phyloP scores from a whole-genome alignment of 2,797 vertebrate species.

The Falco columbarius region DNA sequence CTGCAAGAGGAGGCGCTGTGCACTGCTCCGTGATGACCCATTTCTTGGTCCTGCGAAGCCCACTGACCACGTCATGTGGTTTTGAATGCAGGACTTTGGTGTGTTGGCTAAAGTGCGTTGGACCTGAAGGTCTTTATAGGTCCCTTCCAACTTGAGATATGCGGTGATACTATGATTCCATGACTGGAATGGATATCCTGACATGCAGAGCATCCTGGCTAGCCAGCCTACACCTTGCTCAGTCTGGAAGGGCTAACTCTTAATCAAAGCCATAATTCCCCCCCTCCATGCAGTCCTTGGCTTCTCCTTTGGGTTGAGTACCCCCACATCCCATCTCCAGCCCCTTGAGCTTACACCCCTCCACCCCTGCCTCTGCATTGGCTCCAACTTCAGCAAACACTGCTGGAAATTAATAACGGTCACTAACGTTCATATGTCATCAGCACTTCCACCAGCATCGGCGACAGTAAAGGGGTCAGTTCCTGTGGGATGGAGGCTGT shows the following conservation, averaged over 20 bases:
- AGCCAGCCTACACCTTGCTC: background rate
- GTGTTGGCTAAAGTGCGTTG: background rate
- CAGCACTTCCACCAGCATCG: conserved; percentile 7
- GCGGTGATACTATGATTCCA: accelerated
- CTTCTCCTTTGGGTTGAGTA: background rate
- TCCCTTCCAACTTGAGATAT: background rate
- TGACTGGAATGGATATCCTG: background rate
- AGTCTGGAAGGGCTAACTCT: background rate
- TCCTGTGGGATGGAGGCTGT: conserved; percentile 42
- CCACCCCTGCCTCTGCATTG: background rate
- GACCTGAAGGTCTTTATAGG: background rate
- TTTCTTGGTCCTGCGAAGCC: background rate
- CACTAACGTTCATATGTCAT: background rate
- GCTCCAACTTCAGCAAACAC: background rate
- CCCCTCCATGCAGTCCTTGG: background rate
- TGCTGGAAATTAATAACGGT: background rate
- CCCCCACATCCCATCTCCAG: background rate
- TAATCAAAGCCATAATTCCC: background rate
- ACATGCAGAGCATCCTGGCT: background rate
- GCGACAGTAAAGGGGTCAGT: conserved; percentile 33
- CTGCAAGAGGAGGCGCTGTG: background rate
- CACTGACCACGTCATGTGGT: accelerated
- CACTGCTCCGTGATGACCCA: background rate
- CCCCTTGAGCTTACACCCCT: background rate
- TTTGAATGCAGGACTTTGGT: background rate